phyloP scores from a whole-genome alignment of 2,888 invertebrate genomes.

The Stenodema calcarata region DNA sequence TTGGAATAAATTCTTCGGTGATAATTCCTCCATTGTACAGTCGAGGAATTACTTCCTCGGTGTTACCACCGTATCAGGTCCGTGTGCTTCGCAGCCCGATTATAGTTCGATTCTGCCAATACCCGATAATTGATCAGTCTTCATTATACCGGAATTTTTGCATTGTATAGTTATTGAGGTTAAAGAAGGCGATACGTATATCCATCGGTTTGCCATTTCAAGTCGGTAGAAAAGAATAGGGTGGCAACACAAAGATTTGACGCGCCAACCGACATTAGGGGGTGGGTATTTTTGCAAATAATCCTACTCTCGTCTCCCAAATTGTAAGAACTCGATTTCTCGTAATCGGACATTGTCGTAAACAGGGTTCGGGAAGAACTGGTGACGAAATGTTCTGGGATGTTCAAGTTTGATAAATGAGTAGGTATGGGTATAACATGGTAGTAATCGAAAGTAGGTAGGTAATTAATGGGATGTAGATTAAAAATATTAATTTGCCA shows the following conservation, averaged over 20 bases:
- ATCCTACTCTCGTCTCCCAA: background rate
- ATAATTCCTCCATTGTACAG: too few species aligned
- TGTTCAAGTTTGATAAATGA: background rate
- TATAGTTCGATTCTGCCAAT: background rate
- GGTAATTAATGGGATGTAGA: background rate
- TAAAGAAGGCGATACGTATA: background rate
- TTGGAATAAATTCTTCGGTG: background rate
- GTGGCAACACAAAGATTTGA: background rate
- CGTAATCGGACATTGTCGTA: background rate
- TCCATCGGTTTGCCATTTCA: background rate
- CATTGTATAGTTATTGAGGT: background rate
- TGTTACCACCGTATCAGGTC: too few species aligned
- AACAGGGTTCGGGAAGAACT: background rate
- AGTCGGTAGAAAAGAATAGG: background rate
- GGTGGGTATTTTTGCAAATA: background rate
- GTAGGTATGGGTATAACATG: background rate
- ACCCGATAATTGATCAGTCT: background rate
- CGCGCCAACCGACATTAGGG: background rate
- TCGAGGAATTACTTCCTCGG: too few species aligned
- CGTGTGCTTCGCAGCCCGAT: too few species aligned
- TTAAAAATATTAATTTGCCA: background rate
- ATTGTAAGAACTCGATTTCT: background rate
- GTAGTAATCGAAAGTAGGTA: background rate
- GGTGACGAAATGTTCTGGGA: background rate
- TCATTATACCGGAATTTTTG: background rate